Percentiles rank a stretch among this genome's conserved stretches.
These are phyloP conservation scores for Shargacucullia verbasci DNA, from an alignment of 2,888 invertebrate genomes.

Conservation along the genomic window DNA sequence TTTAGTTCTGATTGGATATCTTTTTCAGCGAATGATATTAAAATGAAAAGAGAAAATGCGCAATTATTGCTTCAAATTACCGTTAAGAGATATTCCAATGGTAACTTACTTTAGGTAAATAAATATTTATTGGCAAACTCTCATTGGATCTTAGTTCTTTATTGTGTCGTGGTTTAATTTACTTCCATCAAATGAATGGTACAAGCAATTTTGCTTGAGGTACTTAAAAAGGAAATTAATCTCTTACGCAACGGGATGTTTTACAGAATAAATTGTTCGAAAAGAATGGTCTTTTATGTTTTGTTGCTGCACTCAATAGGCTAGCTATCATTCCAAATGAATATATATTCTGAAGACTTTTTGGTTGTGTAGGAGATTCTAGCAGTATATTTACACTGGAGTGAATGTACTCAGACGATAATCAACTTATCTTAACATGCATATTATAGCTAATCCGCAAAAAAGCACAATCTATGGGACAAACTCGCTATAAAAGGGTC, in stretches of 20 bases:
- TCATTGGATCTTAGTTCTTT: constrained; percentile 42
- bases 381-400: too few relatives aligned
- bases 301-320: constrained; percentile 20
- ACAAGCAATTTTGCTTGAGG: constrained; percentile 38
- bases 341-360: not conserved
- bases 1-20: too few relatives aligned
- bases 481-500: too few relatives aligned
- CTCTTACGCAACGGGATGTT: constrained; percentile 22
- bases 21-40: too few relatives aligned
- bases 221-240: constrained; percentile 41
- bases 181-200: constrained; percentile 44
- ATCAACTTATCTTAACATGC: too few relatives aligned
- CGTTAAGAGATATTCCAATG: constrained; percentile 15
- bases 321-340: constrained; percentile 21
- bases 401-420: too few relatives aligned
- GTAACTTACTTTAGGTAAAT: constrained; percentile 34
- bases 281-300: constrained; percentile 24
- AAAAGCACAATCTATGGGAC: too few relatives aligned
- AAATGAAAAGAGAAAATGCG: too few relatives aligned
- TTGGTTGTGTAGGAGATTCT: too few relatives aligned
- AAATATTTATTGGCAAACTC: constrained; percentile 46
- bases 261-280: constrained; percentile 34
- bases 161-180: constrained; percentile 47
- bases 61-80: too few relatives aligned
- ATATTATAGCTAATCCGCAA: too few relatives aligned